These are phyloP conservation scores for Cyphomyrus discorhynchus DNA, from an alignment of 2,113 vertebrate genomes.

Conservation along the genomic window DNA sequence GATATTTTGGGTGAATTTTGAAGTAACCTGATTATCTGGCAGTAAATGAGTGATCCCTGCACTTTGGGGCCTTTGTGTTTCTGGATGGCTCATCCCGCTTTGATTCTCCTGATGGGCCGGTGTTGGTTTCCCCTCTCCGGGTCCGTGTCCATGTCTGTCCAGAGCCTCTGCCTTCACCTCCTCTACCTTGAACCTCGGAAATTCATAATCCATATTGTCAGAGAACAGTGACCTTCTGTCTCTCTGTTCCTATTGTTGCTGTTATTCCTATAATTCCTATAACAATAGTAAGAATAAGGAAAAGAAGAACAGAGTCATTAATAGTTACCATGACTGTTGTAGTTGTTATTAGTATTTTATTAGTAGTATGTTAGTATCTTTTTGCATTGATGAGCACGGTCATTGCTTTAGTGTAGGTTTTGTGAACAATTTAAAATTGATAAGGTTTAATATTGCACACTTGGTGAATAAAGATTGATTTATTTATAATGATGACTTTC, in stretches of 20 bases:
- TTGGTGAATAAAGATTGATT: slow-evolving; percentile 68
- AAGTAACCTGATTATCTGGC: background rate
- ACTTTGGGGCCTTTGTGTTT: slow-evolving; percentile 5
- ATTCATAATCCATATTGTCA: slow-evolving; percentile 63
- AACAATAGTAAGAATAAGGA: background rate
- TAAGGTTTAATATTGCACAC: slow-evolving; percentile 58
- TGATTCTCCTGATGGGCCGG: background rate
- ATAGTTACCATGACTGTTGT: background rate
- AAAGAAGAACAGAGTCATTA: background rate
- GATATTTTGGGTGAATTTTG: slow-evolving; percentile 9
- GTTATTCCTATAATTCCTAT: background rate
- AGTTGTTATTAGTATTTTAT: background rate
- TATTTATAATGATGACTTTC: slow-evolving; percentile 65
- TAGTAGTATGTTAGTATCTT: slow-evolving; percentile 27
- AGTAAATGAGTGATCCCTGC: slow-evolving; percentile 11
- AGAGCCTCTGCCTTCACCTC: slow-evolving; percentile 43
- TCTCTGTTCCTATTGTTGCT: background rate
- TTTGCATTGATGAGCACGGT: slow-evolving; percentile 30
- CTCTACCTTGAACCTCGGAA: slow-evolving; percentile 52
- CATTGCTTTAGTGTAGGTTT: slow-evolving; percentile 28
- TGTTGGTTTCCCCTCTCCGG: slow-evolving; percentile 34
- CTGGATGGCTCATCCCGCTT: background rate
- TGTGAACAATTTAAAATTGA: slow-evolving; percentile 58
- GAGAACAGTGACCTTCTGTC: slow-evolving; percentile 47
- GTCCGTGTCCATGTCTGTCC: slow-evolving; percentile 20